Evolutionary conservation across 2,888 invertebrate genomes (phyloP), one percentile per base, ranked within the genome.

Genomic region (Ophion obscuratus): DNA sequence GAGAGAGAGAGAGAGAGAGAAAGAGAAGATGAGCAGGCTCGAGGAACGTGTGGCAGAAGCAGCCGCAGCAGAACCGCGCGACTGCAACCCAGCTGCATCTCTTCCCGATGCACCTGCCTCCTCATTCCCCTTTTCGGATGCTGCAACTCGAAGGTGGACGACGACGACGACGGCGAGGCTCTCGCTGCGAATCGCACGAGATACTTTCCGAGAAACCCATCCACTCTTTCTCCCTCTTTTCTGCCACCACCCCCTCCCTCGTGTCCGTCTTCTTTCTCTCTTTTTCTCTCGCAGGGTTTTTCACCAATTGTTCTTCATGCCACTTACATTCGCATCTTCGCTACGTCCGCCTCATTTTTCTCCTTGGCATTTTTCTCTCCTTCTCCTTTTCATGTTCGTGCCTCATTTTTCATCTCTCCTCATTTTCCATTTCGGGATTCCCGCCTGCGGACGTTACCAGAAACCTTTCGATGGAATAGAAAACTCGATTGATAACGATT

Each of bases 71-170:
- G 27, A 78, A 68, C 81, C 74, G 84, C 83, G 88, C 53, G 73
- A 73, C 89, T 89, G 89, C 89, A 88, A 88, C 88, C 88, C 90
- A 90, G 90, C 90, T 91, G 90, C 90, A 89, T 90, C 89, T 71
- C 78, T 75, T 74, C 86, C 86, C 87, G 86, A 89, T 87, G 88
- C 89, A 90, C 89, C 90, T 89, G 91, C 89, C 90, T 88, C 83
- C 86, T 84, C 84, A 74, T 76, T 77, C 81, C 79, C 77, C 78
- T 68, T 76, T 76, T 77, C 66, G 59, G 75, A 62, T 67, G 84
- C 53, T 70, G 80, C 75, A 77, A 79, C 71, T 68, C 71, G 68
- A 85, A 85, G 83, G 80, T 78, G 80, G 84, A 84, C 70, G 76
- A 31, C 75, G 84, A 84, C 70, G 76, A 31, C 75, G 64, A 61